Evolutionary conservation across 2,888 invertebrate species (phyloP).

Genomic region (Chorisops tibialis): DNA sequence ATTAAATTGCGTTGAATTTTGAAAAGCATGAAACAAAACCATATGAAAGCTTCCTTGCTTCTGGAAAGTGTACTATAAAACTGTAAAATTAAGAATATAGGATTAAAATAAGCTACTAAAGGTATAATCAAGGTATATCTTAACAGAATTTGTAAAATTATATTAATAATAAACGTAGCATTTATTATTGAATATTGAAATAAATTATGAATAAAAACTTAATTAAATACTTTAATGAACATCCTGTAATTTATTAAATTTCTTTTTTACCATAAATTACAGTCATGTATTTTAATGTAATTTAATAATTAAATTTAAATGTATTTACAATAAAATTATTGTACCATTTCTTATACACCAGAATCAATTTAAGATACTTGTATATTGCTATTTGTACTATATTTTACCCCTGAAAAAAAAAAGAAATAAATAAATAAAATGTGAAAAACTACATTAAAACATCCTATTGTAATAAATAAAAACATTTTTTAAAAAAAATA

Average conservation of each 20-base stretch:
- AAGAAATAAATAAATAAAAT: background rate
- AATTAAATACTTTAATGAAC: background rate
- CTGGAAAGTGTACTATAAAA: background rate
- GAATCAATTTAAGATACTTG: slow-evolving; percentile 15
- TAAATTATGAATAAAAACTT: too few relatives aligned
- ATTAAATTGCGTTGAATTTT: background rate
- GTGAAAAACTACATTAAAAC: background rate
- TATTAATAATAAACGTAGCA: too few relatives aligned
- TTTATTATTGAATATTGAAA: too few relatives aligned
- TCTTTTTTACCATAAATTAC: background rate
- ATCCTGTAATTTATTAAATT: slow-evolving; percentile 1
- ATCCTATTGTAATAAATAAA: slow-evolving; percentile 1
- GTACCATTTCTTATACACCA: slow-evolving; percentile 18
- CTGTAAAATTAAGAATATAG: background rate
- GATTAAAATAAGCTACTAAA: background rate
- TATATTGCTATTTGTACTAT: slow-evolving; percentile 24
- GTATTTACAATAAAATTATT: slow-evolving; percentile 12
- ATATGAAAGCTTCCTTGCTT: slow-evolving; percentile 3
- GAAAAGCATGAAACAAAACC: background rate
- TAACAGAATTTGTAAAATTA: background rate
- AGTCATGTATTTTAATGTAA: slow-evolving; percentile 11
- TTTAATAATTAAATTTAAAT: background rate
- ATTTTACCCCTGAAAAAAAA: slow-evolving; percentile 10
- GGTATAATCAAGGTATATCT: background rate
- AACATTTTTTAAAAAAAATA: slow-evolving; percentile 18